Evolutionary conservation across 2,113 vertebrate genomes (phyloP), one percentile per base, ranked within the genome.

Genomic region (Sus scrofa): DNA sequence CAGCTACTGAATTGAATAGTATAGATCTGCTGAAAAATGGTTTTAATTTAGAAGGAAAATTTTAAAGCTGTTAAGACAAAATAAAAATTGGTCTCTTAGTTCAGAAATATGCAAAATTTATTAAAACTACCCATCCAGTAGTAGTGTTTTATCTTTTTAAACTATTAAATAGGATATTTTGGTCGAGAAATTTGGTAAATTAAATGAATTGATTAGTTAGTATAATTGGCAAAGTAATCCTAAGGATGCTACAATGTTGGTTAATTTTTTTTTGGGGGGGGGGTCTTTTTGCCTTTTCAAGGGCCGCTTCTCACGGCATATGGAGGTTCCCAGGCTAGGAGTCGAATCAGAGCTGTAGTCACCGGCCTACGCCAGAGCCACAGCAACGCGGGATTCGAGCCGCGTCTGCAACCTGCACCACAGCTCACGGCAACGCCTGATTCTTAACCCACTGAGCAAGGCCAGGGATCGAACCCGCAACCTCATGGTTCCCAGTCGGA

Each of bases 21-120:
- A 32, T 3, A 26, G 13, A 60, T 89, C 50, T 94, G 19, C 73
- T 77, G 22, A 77, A 89, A 86, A 94, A 37, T n/a, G 70, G 54
- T 83, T 89, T 95, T 67, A 37, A 37, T 86, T 39, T 44, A 88
- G 22, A 37, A 74, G 63, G 89, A 93, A 93, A 58, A 16, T 16
- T 39, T 91, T 71, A 89, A 75, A 68, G 19, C 44, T 83, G 20
- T 86, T 83, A 92, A 90, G 65, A 81, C 58, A 94, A 96, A 84
- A 82, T 44, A 70, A 93, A 97, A 92, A 79, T 67, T 88, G 24
- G 13, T 90, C 27, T 77, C 5, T 60, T 79, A 44, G 12, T 34
- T 95, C 56, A 89, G 62, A 90, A 89, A 68, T 68, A 82, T 32
- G 79, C 30, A 95, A 54, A 62, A 78, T 58, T 73, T 91, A 67